Evolutionary conservation across 2,888 invertebrate genomes (phyloP).

Genomic region (Chrysopilus asiliformis): DNA sequence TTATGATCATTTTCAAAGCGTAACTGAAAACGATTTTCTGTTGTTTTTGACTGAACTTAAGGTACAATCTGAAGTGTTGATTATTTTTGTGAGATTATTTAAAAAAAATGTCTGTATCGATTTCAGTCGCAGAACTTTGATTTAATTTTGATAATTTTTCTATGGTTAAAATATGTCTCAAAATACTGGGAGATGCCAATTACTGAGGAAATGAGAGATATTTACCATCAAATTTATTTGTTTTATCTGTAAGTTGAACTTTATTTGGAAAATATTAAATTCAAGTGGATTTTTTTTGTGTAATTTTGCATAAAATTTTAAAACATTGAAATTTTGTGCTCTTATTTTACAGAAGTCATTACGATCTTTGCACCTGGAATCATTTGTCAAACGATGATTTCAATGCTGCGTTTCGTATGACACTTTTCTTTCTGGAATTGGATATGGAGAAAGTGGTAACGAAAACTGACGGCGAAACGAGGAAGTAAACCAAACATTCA

Average conservation of each 20-base stretch:
- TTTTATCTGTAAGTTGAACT: conserved; percentile 19
- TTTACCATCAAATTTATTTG: conserved; percentile 20
- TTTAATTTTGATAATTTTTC: conserved; percentile 20
- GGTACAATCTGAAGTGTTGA: conserved; percentile 7
- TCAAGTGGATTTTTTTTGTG: background rate
- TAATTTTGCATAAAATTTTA: too few species aligned
- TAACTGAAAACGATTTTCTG: conserved; percentile 19
- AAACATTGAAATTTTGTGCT: background rate
- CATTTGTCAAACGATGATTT: conserved; percentile 21
- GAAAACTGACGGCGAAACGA: conserved; percentile 8
- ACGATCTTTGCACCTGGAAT: conserved; percentile 22
- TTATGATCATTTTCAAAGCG: conserved; percentile 19
- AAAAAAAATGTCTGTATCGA: conserved; percentile 3
- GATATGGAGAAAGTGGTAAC: conserved; percentile 17
- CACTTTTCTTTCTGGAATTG: conserved; percentile 23
- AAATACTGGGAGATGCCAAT: conserved; percentile 19
- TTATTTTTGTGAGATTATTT: conserved; percentile 1
- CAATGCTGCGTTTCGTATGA: conserved; percentile 19
- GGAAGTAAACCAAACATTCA: conserved; percentile 12
- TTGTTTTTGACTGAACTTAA: conserved; percentile 18
- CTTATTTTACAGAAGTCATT: conserved; percentile 18
- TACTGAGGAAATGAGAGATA: conserved; percentile 19
- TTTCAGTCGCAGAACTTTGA: conserved; percentile 17
- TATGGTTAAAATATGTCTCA: conserved; percentile 23
- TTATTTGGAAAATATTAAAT: conserved; percentile 1